These are phyloP conservation scores for Chloropsis hardwickii DNA, from an alignment of 2,113 vertebrate species.

Conservation along the genomic window DNA sequence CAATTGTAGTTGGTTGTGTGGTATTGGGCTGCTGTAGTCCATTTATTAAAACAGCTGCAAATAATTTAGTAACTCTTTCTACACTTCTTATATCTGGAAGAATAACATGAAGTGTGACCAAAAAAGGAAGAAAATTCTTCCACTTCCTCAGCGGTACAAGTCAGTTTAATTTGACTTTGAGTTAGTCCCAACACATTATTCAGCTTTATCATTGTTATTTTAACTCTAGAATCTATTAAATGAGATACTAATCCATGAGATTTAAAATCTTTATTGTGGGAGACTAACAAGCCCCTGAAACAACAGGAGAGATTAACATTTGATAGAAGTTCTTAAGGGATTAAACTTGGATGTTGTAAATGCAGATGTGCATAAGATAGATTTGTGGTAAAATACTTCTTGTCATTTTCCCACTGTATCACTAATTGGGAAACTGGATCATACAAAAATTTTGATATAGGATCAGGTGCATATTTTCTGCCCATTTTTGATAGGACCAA, in stretches of 20 bases:
- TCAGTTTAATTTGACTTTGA: neutral
- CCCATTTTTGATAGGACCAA: neutral
- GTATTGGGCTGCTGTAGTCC: neutral
- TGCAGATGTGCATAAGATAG: neutral
- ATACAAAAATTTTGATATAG: neutral
- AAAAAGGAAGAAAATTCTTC: slow-evolving; percentile 11
- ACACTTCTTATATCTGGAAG: neutral
- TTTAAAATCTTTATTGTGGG: neutral
- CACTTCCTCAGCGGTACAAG: neutral
- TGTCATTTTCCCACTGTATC: neutral
- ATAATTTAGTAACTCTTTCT: slow-evolving; percentile 1
- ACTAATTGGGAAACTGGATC: neutral
- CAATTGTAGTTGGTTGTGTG: neutral
- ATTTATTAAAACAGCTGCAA: slow-evolving; percentile 44
- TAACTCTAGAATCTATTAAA: neutral
- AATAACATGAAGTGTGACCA: neutral
- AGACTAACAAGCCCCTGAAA: neutral
- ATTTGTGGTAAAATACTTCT: neutral
- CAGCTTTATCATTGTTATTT: neutral
- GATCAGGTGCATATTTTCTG: neutral
- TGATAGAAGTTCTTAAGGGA: neutral
- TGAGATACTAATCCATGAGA: neutral
- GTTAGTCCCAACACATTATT: neutral
- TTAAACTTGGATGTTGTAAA: neutral
- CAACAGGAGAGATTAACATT: neutral